These are phyloP conservation scores for Platalea minor DNA, from an alignment of 2,797 vertebrate genomes.

Conservation along the genomic window DNA sequence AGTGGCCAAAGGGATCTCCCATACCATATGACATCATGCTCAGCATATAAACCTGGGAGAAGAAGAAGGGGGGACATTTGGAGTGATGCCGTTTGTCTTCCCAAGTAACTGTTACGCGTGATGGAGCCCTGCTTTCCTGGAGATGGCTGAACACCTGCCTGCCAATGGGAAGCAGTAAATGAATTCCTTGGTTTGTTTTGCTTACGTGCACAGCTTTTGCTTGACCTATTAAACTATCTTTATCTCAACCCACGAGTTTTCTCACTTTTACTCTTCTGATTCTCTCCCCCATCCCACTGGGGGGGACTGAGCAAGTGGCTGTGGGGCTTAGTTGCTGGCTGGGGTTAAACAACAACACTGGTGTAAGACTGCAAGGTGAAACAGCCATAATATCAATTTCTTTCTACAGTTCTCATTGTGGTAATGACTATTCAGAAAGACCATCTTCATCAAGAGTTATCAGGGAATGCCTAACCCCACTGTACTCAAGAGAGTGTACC, in stretches of 20 bases:
- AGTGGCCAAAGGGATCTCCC: neutral
- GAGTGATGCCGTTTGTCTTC: neutral
- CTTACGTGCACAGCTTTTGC: neutral
- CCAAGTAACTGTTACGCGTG: neutral
- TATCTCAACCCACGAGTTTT: neutral
- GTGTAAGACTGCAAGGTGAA: neutral
- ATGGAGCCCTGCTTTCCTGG: neutral
- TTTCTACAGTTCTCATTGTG: neutral
- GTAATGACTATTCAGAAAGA: neutral
- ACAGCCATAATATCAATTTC: neutral
- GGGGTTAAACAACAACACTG: neutral
- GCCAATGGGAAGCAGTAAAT: neutral
- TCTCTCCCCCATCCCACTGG: neutral
- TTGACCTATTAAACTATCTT: neutral
- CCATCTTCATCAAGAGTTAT: neutral
- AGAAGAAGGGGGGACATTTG: neutral
- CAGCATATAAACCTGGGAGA: neutral
- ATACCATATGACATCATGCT: neutral
- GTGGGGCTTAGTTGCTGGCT: neutral
- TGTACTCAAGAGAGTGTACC: rapidly evolving
- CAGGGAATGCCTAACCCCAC: neutral
- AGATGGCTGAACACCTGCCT: neutral
- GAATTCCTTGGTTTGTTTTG: neutral
- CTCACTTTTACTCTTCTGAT: neutral
- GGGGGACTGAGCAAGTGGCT: neutral